Evolutionary conservation across 2,888 invertebrate species (phyloP).

Genomic region (Sycophila texana): DNA sequence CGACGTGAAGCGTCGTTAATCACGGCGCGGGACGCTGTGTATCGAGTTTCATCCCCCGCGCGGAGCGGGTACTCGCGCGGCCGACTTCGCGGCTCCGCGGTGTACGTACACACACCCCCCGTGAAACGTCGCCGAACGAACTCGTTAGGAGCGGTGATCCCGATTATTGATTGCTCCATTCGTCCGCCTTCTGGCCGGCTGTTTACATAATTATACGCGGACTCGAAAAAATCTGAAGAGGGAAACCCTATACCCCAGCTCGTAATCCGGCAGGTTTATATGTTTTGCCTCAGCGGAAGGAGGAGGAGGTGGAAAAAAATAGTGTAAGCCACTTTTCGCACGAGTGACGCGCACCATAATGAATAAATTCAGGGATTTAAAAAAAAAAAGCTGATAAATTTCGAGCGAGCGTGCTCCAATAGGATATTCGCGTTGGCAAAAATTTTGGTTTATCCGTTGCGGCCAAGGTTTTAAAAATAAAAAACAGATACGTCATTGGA

Average conservation of each 20-base stretch:
- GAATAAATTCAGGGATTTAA: slow-evolving; percentile 9
- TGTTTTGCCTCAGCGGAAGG: not conserved
- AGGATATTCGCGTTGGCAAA: too few species aligned
- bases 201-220: not conserved
- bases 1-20: slow-evolving; percentile 71
- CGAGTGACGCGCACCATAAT: not conserved
- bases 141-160: slow-evolving; percentile 4
- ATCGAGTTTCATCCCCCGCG: slow-evolving; percentile 72
- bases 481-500: too few species aligned
- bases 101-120: slow-evolving; percentile 29
- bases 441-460: not conserved
- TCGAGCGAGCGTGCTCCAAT: not conserved
- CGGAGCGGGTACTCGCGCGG: slow-evolving; percentile 24
- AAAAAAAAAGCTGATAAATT: slow-evolving; percentile 9
- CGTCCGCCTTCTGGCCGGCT: not conserved
- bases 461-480: too few species aligned
- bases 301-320: not conserved
- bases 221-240: not conserved
- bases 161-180: slow-evolving; percentile 25
- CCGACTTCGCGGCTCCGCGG: slow-evolving; percentile 41
- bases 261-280: not conserved
- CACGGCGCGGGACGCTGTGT: slow-evolving; percentile 69
- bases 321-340: not conserved
- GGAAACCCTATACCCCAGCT: not conserved
- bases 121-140: too few species aligned